These are phyloP conservation scores for Thermophis baileyi DNA, from an alignment of 2,113 vertebrate species.

Conservation along the genomic window DNA sequence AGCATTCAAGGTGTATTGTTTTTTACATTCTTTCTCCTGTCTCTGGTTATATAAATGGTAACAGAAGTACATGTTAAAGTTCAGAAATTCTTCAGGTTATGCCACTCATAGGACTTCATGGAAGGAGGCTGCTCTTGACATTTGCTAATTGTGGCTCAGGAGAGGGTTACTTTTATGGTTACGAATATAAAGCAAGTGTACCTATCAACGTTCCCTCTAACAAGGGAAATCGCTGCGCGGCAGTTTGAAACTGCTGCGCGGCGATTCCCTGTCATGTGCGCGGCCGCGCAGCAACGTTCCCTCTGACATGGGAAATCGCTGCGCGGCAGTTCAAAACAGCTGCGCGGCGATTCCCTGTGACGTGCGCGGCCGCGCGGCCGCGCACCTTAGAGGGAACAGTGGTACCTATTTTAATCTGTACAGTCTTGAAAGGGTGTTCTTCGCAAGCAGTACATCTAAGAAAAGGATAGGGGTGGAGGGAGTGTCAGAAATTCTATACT, in stretches of 20 bases:
- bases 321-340: too few relatives aligned
- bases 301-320: too few relatives aligned
- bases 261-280: too few relatives aligned
- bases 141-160: background rate
- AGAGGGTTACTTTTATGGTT: background rate
- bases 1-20: background rate
- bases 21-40: background rate
- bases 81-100: background rate
- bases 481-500: background rate
- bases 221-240: too few relatives aligned
- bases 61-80: background rate
- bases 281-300: too few relatives aligned
- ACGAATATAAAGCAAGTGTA: background rate
- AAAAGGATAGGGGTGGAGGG: background rate
- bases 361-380: too few relatives aligned
- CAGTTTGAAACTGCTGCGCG: too few relatives aligned
- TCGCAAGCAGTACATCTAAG: background rate
- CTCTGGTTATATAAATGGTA: background rate
- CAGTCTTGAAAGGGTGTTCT: background rate
- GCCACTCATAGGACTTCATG: background rate
- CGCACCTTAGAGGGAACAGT: too few relatives aligned
- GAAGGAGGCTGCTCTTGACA: background rate
- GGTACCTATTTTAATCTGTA: slow-evolving; percentile 6
- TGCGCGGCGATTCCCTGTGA: too few relatives aligned
- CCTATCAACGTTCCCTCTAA: too few relatives aligned